Base-by-base conservation (phyloP, 1,140 invertebrate species). In the Bradysia coprophila region DNA sequence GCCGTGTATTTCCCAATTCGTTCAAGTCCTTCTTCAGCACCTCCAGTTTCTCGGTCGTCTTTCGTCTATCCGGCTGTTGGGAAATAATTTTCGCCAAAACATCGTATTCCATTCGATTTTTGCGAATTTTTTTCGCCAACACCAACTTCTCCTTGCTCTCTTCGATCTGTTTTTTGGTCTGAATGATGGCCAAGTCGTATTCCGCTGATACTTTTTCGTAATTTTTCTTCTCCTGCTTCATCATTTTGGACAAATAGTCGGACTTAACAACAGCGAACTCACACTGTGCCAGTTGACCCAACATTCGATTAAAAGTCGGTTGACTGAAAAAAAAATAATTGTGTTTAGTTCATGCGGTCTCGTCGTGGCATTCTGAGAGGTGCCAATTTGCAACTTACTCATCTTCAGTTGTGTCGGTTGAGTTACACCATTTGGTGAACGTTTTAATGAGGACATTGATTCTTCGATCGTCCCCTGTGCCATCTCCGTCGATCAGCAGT, bases 401-500 rank as follows among this genome's bases (percentile, higher is more conserved):
- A 46, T 88, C 78, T 54, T 80, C 73, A 15, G 70, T 61, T 38
- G 71, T 65, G 37, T 81, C 72, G 38, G 83, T 76, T n/a, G 75
- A 64, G 50, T 76, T 81, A 44, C 73, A 80, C 87, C 87, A 95
- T 62, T 90, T 90, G 16, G 89, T 73, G 46, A 94, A 84, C 11
- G 78, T 79, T 65, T 89, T 93, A 15, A 94, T 58, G 4, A 95
- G 59, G 38, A 81, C 74, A 53, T 86, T 91, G 15, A 96, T 67
- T 47, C 88, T 64, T 45, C 90, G 72, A 59, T 96, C 92, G 63
- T 97, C 92, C 34, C 90, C 91, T 20, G 85, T 90, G 20, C 91
- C 91, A 73, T 96, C 92, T 21, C 91, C 91, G 63, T 96, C 92
- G 55, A 95, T 91, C 9, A 95, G 63, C 15, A 96, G 62, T 46